Base-by-base conservation (phyloP, 1,140 invertebrate species). In the Laupala kohalensis region DNA sequence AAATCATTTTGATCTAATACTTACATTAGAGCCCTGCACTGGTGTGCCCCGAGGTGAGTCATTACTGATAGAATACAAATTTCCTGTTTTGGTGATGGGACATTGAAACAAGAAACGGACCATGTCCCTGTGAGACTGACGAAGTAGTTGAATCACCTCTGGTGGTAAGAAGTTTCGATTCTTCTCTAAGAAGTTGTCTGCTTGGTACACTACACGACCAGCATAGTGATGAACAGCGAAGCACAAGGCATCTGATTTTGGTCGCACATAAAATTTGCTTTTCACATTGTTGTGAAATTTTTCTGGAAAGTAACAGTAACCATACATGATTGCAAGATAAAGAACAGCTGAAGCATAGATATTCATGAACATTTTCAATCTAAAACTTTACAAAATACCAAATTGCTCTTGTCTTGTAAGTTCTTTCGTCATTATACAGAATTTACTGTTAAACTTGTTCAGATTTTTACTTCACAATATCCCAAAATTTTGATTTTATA, bases 221-320 rank as follows among this genome's bases (percentile, higher is more conserved):
- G 90, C 90, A 78, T 90, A 92, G 77, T 92, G 90, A 75, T 89
- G 85, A 28, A 92, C 84, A 0, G 86, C 87, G 78, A 92, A 92
- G 74, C 87, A 88, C 28, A 90, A 81, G 2, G 87, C 88, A 74
- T 90, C 87, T 13, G 89, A 89, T 78, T 92, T 93, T 9, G 92
- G 90, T 30, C 88, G 84, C 9, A 89, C 86, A 80, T 93, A 94
- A 76, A 86, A 88, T 77, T 88, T 87, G 28, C 88, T 89, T 74
- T 89, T 90, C 15, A 94, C 86, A 77, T 93, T 93, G 69, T 85
- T 87, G 76, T 93, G 90, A 77, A 92, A 92, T 77, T 94, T 94
- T 77, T 93, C 92, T 92, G 83, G 4, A 83, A 83, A 77, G 74
- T 76, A 74, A 26, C 19, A 27, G 37, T 25, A 30, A 53, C 2